phyloP scores from a whole-genome alignment of 2,888 invertebrate species.

The Cremastinae sp. region DNA sequence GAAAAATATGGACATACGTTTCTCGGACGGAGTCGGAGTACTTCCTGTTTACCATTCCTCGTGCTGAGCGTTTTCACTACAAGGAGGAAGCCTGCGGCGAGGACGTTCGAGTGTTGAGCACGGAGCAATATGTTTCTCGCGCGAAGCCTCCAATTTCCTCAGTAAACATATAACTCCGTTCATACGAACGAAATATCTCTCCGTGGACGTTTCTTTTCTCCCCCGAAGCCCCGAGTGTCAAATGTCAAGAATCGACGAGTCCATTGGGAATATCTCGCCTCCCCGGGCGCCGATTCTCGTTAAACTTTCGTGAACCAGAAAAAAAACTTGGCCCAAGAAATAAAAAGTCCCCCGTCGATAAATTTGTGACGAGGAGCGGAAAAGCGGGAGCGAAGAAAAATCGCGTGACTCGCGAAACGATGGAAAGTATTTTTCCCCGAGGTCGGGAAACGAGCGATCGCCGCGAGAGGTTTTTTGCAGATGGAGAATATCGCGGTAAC shows the following conservation, averaged over 20 bases:
- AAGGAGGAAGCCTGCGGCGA: background rate
- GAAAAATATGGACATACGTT: background rate
- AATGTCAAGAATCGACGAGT: constrained; percentile 7
- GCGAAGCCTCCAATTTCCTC: constrained; percentile 73
- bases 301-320: background rate
- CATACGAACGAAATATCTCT: background rate
- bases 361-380: background rate
- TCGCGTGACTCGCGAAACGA: too few species aligned
- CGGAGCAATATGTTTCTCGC: constrained; percentile 70
- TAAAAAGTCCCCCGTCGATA: background rate
- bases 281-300: constrained; percentile 34
- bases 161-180: constrained; percentile 52
- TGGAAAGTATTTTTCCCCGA: too few species aligned
- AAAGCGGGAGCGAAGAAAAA: too few species aligned
- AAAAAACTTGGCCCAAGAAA: background rate
- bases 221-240: constrained; percentile 13
- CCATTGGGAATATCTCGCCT: constrained; percentile 17
- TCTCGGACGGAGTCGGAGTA: constrained; percentile 9
- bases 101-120: constrained; percentile 45
- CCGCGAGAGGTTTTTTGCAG: too few species aligned
- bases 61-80: constrained; percentile 28
- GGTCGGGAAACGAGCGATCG: too few species aligned
- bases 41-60: constrained; percentile 11
- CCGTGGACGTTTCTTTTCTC: background rate
- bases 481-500: background rate